phyloP scores from a whole-genome alignment of 2,888 invertebrate species.

The Polydrusus cervinus region DNA sequence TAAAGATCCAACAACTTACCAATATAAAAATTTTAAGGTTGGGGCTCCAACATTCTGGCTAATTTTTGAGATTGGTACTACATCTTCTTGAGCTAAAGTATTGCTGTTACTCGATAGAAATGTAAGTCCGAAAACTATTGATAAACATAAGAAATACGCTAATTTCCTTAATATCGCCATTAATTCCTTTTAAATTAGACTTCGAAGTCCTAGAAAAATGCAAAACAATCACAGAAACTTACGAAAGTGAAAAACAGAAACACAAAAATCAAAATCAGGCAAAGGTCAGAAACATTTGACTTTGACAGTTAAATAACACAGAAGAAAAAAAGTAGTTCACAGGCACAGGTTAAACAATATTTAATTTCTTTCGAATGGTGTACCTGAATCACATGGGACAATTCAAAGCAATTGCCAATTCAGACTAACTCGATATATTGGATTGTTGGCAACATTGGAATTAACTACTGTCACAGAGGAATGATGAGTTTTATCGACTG shows the following conservation, averaged over 20 bases:
- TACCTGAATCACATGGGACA: too few species aligned
- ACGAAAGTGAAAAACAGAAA: neutral
- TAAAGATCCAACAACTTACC: conserved; percentile 75
- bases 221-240: conserved; percentile 11
- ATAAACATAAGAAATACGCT: conserved; percentile 12
- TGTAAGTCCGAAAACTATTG: conserved; percentile 6
- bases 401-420: too few species aligned
- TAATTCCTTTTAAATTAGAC: neutral
- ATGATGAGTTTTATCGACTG: too few species aligned
- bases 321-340: too few species aligned
- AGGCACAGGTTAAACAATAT: too few species aligned
- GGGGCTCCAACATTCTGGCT: conserved; percentile 81
- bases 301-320: too few species aligned
- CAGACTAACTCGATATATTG: too few species aligned
- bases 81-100: conserved; percentile 70
- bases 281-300: too few species aligned
- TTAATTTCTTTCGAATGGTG: too few species aligned
- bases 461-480: too few species aligned
- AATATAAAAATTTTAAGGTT: conserved; percentile 89
- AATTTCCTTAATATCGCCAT: conserved; percentile 24
- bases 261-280: neutral
- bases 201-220: neutral
- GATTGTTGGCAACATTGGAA: too few species aligned
- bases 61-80: conserved; percentile 79
- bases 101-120: conserved; percentile 43